These are phyloP conservation scores for Halocaridina rubra DNA, from an alignment of 2,888 invertebrate species.

Conservation along the genomic window DNA sequence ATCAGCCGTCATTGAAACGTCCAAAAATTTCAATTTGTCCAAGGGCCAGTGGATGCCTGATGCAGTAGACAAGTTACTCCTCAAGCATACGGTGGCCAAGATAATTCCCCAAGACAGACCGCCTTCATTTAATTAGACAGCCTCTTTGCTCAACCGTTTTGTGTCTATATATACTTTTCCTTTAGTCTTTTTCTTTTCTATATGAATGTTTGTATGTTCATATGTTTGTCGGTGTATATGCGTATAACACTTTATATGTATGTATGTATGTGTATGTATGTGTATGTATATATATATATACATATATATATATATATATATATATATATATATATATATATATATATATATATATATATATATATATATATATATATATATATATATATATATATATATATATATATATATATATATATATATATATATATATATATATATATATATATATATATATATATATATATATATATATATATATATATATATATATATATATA, in stretches of 20 bases:
- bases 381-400: conserved; percentile 7
- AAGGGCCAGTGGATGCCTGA: too few species aligned
- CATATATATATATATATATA: conserved; percentile 5
- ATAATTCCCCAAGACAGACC: too few species aligned
- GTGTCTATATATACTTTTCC: too few species aligned
- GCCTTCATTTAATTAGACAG: too few species aligned
- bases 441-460: conserved; percentile 14
- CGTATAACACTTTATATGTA: background rate
- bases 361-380: conserved; percentile 15
- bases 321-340: background rate
- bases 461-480: conserved; percentile 13
- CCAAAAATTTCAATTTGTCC: too few species aligned
- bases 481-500: conserved; percentile 11
- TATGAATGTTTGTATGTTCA: background rate
- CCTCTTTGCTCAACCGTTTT: too few species aligned
- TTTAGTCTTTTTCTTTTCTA: too few species aligned
- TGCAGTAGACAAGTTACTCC: too few species aligned
- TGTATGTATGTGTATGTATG: conserved; percentile 1
- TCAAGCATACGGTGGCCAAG: too few species aligned
- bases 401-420: background rate
- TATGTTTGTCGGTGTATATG: background rate
- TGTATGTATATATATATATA: conserved; percentile 1
- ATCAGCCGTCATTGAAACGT: too few species aligned
- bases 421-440: background rate
- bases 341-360: conserved; percentile 17